phyloP scores from a whole-genome alignment of 2,113 vertebrate species.

The Limanda limanda region DNA sequence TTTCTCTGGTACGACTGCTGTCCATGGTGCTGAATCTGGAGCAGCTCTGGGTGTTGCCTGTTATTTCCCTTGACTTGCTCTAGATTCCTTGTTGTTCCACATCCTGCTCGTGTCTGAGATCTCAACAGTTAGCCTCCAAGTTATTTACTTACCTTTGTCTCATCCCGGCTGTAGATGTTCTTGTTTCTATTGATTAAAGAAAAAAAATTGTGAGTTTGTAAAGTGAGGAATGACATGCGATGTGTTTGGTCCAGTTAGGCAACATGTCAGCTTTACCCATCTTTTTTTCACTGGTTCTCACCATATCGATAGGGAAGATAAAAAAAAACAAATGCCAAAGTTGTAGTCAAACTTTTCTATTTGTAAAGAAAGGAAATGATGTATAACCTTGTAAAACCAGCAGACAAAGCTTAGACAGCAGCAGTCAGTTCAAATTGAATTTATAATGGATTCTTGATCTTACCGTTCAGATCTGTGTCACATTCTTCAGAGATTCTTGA shows the following conservation, averaged over 20 bases:
- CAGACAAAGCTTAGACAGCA: background rate
- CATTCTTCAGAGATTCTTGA: background rate
- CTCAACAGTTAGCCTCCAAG: background rate
- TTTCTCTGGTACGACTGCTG: background rate
- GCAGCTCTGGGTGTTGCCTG: background rate
- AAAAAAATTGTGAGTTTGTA: no score
- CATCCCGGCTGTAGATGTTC: no score
- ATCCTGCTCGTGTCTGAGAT: background rate
- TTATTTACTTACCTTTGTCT: background rate
- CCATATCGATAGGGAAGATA: background rate
- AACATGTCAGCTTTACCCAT: background rate
- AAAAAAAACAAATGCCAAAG: background rate
- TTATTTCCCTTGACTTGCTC: background rate
- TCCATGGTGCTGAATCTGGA: constrained; percentile 9
- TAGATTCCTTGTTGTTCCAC: background rate
- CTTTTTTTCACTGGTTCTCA: background rate
- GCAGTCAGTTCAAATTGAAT: background rate
- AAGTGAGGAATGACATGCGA: background rate
- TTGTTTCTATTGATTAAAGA: no score
- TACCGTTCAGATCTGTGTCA: background rate
- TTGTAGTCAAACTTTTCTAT: no score
- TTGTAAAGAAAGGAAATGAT: background rate
- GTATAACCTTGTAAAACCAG: background rate
- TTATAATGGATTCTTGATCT: background rate
- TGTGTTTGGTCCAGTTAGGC: background rate